A percentile compares a stretch with the other conserved stretches of the same genome.
These are phyloP conservation scores for Melikaiella ostensackeni DNA, from an alignment of 2,888 invertebrate species.

Conservation along the genomic window DNA sequence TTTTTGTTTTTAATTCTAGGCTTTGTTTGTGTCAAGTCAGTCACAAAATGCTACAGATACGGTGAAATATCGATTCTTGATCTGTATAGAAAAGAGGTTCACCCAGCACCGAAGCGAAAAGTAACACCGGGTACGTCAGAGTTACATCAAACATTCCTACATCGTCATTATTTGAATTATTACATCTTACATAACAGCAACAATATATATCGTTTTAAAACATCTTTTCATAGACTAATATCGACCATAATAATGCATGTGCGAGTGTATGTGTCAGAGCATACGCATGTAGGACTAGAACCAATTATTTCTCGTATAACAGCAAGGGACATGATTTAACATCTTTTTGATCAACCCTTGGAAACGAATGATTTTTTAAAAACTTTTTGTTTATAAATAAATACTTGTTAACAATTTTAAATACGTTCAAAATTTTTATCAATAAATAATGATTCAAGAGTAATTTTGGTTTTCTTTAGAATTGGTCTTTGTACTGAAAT, in stretches of 20 bases:
- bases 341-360: background rate
- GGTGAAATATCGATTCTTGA: background rate
- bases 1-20: slow-evolving; percentile 6
- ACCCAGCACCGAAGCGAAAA: slow-evolving; percentile 23
- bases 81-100: slow-evolving; percentile 26
- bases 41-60: slow-evolving; percentile 35
- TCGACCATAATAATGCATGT: slow-evolving; percentile 6
- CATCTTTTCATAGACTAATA: slow-evolving; percentile 22
- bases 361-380: background rate
- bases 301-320: background rate
- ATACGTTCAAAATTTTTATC: background rate
- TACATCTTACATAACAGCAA: slow-evolving; percentile 32
- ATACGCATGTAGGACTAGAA: background rate
- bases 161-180: slow-evolving; percentile 30
- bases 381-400: background rate
- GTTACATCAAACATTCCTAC: slow-evolving; percentile 33
- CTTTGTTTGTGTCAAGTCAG: slow-evolving; percentile 15
- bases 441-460: background rate
- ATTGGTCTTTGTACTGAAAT: background rate
- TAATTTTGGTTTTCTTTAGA: background rate
- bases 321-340: background rate
- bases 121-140: slow-evolving; percentile 23
- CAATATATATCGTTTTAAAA: slow-evolving; percentile 25
- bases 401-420: background rate
- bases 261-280: slow-evolving; percentile 1